Base-by-base conservation (phyloP, 2,888 invertebrate genomes). In the Pomacea canaliculata region DNA sequence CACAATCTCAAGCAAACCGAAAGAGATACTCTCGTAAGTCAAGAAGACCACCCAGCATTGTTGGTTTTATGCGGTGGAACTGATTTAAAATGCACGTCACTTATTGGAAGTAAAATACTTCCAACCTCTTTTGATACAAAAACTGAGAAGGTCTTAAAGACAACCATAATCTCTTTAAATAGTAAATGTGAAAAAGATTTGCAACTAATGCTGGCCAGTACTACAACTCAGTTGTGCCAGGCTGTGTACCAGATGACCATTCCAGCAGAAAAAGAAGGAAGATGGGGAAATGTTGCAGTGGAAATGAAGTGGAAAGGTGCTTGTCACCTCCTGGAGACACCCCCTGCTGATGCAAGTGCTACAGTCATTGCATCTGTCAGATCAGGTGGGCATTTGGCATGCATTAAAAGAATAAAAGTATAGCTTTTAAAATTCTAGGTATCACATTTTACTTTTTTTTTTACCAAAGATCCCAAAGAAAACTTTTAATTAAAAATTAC, bases 281-380 rank as follows among this genome's bases (percentile, higher is more conserved):
- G 68, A 3, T 80, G 79, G 78, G 84, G 84, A 27, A 81, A 79
- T 5, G 73, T 85, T 46, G 70, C 81, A 60, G 73, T 86, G 18
- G 84, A 85, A 69, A 76, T 85, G 12, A 77, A 82, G 63, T 86
- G 86, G 86, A 81, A 79, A 73, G 83, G 80, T 37, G 72, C 74
- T 7, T 60, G 73, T 13, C 72, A 77, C n/a, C 73, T 84, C 27
- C 71, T 85, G 16, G 82, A 85, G 59, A 81, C 78, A 10, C 85
- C 87, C 13, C 85, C 85, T 19, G 37, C 77, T 8, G 82, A 85
- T 66, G 82, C 85, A 9, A 80, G 76, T 56, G 80, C 85, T 7
- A 71, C 70, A 12, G 79, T 85, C 48, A 84, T 83, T 68, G 82
- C 85, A 7, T 80, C 80, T 27, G 83, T 84, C 16, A 63, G 49